phyloP scores from a whole-genome alignment of 1,140 invertebrate species.

The Cyclargus thomasi region DNA sequence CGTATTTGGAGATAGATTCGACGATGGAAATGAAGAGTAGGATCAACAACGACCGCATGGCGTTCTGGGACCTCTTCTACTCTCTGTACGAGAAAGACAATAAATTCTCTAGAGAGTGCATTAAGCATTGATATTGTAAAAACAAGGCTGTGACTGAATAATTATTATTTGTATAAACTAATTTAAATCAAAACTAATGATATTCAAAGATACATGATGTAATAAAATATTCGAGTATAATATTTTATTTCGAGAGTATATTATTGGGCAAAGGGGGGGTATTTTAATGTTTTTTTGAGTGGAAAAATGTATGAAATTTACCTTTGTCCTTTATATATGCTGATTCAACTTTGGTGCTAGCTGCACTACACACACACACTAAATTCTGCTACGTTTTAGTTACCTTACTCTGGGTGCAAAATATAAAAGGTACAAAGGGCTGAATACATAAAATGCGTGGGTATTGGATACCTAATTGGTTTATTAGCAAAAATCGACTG shows the following conservation, averaged over 20 bases:
- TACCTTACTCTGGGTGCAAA: too few relatives aligned
- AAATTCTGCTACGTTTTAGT: too few relatives aligned
- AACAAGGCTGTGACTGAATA: not conserved
- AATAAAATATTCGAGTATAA: not conserved
- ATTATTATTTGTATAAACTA: not conserved
- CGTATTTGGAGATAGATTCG: constrained; percentile 49
- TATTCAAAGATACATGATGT: not conserved
- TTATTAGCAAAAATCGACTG: not conserved
- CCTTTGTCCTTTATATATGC: too few relatives aligned
- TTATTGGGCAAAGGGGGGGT: too few relatives aligned
- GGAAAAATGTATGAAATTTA: too few relatives aligned
- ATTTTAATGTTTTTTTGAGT: too few relatives aligned
- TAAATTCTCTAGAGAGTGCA: constrained; percentile 37
- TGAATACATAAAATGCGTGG: too few relatives aligned
- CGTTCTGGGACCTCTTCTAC: constrained; percentile 64
- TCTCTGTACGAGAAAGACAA: constrained; percentile 43
- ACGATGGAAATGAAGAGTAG: constrained; percentile 42
- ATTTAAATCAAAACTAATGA: not conserved
- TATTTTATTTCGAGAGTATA: constrained; percentile 1
- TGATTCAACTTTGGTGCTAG: too few relatives aligned
- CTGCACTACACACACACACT: too few relatives aligned
- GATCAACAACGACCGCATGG: constrained; percentile 50
- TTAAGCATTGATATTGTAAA: not conserved
- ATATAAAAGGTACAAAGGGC: too few relatives aligned
- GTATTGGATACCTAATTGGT: not conserved